A percentile compares a stretch with the other conserved stretches of the same genome.
phyloP scores from a whole-genome alignment of 2,888 invertebrate genomes.

The Morpho achilles region DNA sequence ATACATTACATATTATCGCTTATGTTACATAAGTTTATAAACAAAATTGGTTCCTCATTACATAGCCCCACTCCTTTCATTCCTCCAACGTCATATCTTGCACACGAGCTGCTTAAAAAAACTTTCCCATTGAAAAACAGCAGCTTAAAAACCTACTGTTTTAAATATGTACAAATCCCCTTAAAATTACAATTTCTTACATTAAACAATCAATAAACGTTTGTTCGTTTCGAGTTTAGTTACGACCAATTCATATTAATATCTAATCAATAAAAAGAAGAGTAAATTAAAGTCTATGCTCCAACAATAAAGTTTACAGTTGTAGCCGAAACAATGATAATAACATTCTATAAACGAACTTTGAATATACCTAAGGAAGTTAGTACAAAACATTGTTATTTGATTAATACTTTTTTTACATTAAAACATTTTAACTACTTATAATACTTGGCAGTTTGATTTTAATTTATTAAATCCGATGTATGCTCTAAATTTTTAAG shows the following conservation, averaged over 20 bases:
- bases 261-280: conserved; percentile 20
- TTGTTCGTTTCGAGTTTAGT: conserved; percentile 47
- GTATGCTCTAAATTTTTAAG: conserved; percentile 47
- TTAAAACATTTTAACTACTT: conserved; percentile 71
- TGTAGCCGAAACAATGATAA: conserved; percentile 18
- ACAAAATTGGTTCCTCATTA: conserved; percentile 15
- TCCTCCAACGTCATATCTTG: conserved; percentile 32
- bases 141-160: conserved; percentile 64
- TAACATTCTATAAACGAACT: conserved; percentile 38
- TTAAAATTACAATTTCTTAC: conserved; percentile 46
- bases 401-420: conserved; percentile 52
- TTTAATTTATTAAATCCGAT: conserved; percentile 60
- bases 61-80: conserved; percentile 9
- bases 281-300: conserved; percentile 27
- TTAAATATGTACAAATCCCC: conserved; percentile 67
- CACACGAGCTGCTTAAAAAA: conserved; percentile 40
- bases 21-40: conserved; percentile 7
- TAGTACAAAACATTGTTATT: conserved; percentile 63
- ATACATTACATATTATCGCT: conserved; percentile 1
- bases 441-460: conserved; percentile 73
- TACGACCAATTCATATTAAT: conserved; percentile 27
- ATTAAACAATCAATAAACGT: conserved; percentile 33
- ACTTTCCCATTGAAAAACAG: conserved; percentile 49
- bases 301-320: conserved; percentile 22
- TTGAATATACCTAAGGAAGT: conserved; percentile 46